Evolutionary conservation across 2,888 invertebrate species (phyloP).

Genomic region (Clusia tigrina): DNA sequence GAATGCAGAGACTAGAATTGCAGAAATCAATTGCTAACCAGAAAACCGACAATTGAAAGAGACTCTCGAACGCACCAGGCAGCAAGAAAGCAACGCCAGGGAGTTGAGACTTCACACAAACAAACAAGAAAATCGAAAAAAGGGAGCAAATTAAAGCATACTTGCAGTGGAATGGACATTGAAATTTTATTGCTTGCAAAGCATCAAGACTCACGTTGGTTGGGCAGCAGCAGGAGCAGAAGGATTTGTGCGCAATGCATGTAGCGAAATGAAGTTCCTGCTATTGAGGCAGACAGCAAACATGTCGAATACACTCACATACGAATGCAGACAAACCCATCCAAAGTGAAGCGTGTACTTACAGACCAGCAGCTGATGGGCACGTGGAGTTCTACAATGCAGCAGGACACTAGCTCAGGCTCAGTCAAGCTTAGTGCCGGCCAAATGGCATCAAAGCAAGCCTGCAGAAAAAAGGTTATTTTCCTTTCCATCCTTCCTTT

Average conservation of each 20-base stretch:
- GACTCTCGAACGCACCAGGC: background rate
- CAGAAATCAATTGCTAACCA: conserved; percentile 30
- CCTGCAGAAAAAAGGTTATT: too few relatives aligned
- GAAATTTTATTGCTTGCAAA: conserved; percentile 28
- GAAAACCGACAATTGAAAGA: background rate
- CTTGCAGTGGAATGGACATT: conserved; percentile 13
- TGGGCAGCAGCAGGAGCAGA: too few relatives aligned
- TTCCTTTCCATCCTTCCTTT: too few relatives aligned
- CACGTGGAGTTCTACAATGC: background rate
- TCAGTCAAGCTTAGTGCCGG: background rate
- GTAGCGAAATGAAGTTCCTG: conserved; percentile 26
- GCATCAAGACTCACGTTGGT: conserved; percentile 10
- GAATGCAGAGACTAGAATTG: conserved; percentile 13
- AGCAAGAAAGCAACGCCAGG: conserved; percentile 17
- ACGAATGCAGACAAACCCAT: background rate
- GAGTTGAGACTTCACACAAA: conserved; percentile 16
- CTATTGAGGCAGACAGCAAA: conserved; percentile 24
- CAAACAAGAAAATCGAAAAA: background rate
- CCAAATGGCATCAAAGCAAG: conserved; percentile 27
- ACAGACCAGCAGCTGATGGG: background rate
- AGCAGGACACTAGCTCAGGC: too few relatives aligned
- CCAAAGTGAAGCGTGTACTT: background rate
- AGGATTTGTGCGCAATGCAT: background rate
- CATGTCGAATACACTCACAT: conserved; percentile 10
- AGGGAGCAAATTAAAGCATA: background rate